phyloP scores from a whole-genome alignment of 2,113 vertebrate species.

The Larimichthys crocea region DNA sequence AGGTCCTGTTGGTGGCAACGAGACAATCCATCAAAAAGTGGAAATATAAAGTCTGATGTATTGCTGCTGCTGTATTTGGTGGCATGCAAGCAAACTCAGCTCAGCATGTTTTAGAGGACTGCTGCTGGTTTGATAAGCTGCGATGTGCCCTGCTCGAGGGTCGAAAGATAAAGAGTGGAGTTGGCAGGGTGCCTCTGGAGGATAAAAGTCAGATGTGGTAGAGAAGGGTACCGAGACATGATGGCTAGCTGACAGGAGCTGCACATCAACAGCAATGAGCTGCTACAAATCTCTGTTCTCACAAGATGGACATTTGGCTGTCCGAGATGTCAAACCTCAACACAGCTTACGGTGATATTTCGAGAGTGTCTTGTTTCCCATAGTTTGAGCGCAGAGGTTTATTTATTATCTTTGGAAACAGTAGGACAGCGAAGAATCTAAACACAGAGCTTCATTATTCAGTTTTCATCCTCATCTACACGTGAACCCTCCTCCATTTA shows the following conservation, averaged over 20 bases:
- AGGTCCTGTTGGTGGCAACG: background rate
- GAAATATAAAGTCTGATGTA: conserved; percentile 2
- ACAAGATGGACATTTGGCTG: conserved; percentile 4
- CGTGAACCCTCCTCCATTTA: conserved; percentile 33
- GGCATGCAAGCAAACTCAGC: conserved; percentile 16
- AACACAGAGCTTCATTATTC: conserved; percentile 26
- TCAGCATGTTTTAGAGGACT: conserved; percentile 17
- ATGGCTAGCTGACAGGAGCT: conserved; percentile 26
- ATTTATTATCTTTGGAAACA: conserved; percentile 3
- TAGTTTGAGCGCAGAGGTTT: background rate
- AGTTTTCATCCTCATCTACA: conserved; percentile 22
- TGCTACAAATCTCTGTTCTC: conserved; percentile 9
- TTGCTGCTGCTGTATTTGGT: background rate
- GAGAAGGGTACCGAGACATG: conserved; percentile 40
- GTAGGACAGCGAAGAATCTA: background rate
- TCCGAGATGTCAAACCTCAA: background rate
- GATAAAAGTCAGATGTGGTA: conserved; percentile 36
- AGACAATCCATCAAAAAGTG: background rate
- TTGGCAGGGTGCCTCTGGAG: conserved; percentile 45
- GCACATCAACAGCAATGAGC: conserved; percentile 4
- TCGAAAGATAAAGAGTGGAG: conserved; percentile 58
- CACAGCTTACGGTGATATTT: background rate
- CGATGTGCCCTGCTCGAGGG: conserved; percentile 56
- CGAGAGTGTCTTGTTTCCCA: background rate
- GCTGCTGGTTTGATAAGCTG: conserved; percentile 54